Percentiles rank a stretch among this genome's conserved stretches.
phyloP scores from a whole-genome alignment of 2,888 invertebrate species.

The Oegoconia quadripuncta region DNA sequence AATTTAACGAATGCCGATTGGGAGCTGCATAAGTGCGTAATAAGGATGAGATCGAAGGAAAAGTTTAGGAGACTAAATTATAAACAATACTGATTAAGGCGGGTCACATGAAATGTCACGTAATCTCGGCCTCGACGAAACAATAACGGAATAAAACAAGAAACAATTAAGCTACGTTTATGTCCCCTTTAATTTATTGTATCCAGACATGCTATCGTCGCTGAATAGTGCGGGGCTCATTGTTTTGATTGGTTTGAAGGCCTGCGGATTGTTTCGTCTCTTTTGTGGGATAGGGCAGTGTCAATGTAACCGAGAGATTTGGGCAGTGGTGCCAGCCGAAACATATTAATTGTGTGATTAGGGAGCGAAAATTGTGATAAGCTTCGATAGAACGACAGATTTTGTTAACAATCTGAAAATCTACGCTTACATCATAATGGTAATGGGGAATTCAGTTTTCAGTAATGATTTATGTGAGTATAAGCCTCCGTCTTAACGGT shows the following conservation, averaged over 20 bases:
- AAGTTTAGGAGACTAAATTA: slow-evolving; percentile 60
- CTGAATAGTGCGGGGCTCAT: slow-evolving; percentile 16
- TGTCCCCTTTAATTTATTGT: slow-evolving; percentile 37
- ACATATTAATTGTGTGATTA: too few species aligned
- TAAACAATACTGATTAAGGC: slow-evolving; percentile 49
- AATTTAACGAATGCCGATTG: slow-evolving; percentile 20
- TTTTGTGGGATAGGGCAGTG: too few species aligned
- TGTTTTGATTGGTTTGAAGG: slow-evolving; percentile 23
- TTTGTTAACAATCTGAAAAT: not conserved
- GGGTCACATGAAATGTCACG: slow-evolving; percentile 47
- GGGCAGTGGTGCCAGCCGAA: too few species aligned
- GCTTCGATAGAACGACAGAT: too few species aligned
- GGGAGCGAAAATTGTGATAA: too few species aligned
- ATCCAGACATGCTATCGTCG: slow-evolving; percentile 20
- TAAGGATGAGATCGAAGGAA: slow-evolving; percentile 65
- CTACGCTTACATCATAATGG: not conserved
- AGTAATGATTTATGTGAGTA: too few species aligned
- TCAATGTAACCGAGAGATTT: too few species aligned
- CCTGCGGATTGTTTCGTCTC: slow-evolving; percentile 10
- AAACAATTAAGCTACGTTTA: slow-evolving; percentile 48
- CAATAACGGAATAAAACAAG: slow-evolving; percentile 69
- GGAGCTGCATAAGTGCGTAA: slow-evolving; percentile 33
- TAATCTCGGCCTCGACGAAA: slow-evolving; percentile 48
- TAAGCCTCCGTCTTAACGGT: too few species aligned
- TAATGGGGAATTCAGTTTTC: too few species aligned